phyloP scores from a whole-genome alignment of 2,888 invertebrate genomes.

The Apamea epomidion region DNA sequence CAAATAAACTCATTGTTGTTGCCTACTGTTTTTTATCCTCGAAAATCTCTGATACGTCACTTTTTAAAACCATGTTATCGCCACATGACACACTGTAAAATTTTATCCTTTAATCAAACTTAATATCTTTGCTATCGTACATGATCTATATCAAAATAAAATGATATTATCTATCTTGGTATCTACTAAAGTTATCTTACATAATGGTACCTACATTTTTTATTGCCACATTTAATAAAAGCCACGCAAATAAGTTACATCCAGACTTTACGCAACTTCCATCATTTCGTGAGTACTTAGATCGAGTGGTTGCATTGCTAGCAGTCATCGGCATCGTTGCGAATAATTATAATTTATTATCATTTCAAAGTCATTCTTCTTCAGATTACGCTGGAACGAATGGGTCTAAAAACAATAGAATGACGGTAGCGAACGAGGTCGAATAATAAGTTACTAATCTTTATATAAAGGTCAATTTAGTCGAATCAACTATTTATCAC shows the following conservation, averaged over 20 bases:
- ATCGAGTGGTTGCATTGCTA: slow-evolving; percentile 7
- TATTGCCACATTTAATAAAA: not conserved
- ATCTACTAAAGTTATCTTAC: slow-evolving; percentile 25
- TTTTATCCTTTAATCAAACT: slow-evolving; percentile 37
- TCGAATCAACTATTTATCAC: slow-evolving; percentile 31
- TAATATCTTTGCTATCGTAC: slow-evolving; percentile 47
- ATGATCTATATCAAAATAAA: slow-evolving; percentile 55
- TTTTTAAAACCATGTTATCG: slow-evolving; percentile 41
- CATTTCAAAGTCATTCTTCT: slow-evolving; percentile 36
- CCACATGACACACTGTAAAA: slow-evolving; percentile 29
- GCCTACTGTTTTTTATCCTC: slow-evolving; percentile 26
- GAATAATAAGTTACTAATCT: slow-evolving; percentile 31
- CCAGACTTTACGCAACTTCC: not conserved
- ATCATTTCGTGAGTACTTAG: not conserved
- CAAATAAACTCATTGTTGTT: slow-evolving; percentile 13
- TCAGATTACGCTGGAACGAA: slow-evolving; percentile 25
- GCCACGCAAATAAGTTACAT: not conserved
- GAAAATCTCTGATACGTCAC: slow-evolving; percentile 31
- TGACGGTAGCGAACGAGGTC: slow-evolving; percentile 36
- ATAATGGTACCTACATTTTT: slow-evolving; percentile 7
- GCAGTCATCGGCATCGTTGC: not conserved
- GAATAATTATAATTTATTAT: slow-evolving; percentile 19
- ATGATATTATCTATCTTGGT: slow-evolving; percentile 15
- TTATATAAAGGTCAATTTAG: slow-evolving; percentile 38
- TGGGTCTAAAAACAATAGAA: slow-evolving; percentile 35